A percentile compares a stretch with the other conserved stretches of the same genome.
phyloP scores from a whole-genome alignment of 2,797 vertebrate species.

The Rallus crepitans region DNA sequence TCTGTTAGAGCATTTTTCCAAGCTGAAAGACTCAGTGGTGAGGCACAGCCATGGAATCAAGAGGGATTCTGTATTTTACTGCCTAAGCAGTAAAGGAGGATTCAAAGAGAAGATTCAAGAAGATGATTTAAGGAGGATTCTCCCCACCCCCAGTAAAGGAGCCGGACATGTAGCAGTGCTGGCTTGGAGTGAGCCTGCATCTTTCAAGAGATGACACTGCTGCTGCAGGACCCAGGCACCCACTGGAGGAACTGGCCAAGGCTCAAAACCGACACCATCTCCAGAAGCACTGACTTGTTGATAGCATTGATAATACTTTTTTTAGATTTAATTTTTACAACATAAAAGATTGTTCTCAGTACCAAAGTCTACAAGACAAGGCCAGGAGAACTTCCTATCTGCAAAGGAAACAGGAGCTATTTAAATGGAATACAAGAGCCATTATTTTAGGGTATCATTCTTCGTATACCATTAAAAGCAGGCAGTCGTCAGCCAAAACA shows the following conservation, averaged over 20 bases:
- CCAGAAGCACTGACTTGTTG: background rate
- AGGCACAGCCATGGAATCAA: background rate
- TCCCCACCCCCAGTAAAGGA: background rate
- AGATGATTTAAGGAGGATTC: background rate
- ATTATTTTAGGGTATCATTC: background rate
- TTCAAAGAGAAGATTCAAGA: background rate
- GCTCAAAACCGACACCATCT: background rate
- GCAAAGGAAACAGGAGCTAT: background rate
- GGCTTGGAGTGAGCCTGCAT: accelerated
- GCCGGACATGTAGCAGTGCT: background rate
- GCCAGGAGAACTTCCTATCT: background rate
- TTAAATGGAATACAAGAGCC: background rate
- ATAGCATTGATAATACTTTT: background rate
- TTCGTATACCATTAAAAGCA: background rate
- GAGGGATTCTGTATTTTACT: background rate
- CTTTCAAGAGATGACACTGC: background rate
- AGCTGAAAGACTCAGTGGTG: background rate
- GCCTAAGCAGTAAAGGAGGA: background rate
- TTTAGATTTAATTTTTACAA: background rate
- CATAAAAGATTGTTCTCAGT: background rate
- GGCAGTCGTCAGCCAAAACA: background rate
- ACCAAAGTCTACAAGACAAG: background rate
- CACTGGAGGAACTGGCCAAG: background rate
- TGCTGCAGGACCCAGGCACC: background rate
- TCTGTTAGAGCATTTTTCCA: background rate